Evolutionary conservation across 2,888 invertebrate genomes (phyloP).

Genomic region (Caenorhabditis auriculariae): DNA sequence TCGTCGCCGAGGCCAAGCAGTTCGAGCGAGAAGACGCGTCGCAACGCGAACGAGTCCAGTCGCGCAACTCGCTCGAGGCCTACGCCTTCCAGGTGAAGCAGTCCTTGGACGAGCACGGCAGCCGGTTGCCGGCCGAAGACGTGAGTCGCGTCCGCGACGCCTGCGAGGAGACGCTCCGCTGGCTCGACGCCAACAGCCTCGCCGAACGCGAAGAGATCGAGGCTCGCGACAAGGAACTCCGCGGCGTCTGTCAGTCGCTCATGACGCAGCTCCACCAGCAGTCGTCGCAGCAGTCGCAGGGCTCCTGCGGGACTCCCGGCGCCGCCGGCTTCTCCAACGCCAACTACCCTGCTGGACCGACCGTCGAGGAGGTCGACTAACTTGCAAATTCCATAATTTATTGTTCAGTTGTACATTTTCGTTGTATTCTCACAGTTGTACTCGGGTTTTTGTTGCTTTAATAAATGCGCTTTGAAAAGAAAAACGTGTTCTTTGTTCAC

Average conservation of each 20-base stretch:
- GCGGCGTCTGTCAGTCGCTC: constrained; percentile 38
- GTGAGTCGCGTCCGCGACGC: constrained; percentile 80
- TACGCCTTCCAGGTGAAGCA: constrained; percentile 70
- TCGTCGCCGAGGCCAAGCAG: constrained; percentile 87
- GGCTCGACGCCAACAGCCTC: constrained; percentile 71
- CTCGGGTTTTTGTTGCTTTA: too few species aligned
- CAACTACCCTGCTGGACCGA: constrained; percentile 47
- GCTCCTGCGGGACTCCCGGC: constrained; percentile 39
- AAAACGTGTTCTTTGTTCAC: too few species aligned
- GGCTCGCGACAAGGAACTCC: constrained; percentile 46
- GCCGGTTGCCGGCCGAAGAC: constrained; percentile 82
- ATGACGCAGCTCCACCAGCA: constrained; percentile 50
- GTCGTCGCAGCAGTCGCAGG: constrained; percentile 6
- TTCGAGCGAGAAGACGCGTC: constrained; percentile 74
- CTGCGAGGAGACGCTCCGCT: constrained; percentile 83
- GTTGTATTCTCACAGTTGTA: too few species aligned
- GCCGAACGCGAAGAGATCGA: constrained; percentile 74
- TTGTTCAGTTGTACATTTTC: too few species aligned
- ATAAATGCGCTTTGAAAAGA: too few species aligned
- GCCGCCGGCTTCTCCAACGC: constrained; percentile 17
- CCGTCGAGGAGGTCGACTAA: constrained; percentile 59
- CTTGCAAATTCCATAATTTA: too few species aligned
- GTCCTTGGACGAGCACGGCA: constrained; percentile 70
- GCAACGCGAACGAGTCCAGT: constrained; percentile 70
- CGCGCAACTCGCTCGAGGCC: constrained; percentile 82